A percentile compares a stretch with the other conserved stretches of the same genome.
These are phyloP conservation scores for Cervus canadensis DNA, from an alignment of 2,113 vertebrate genomes.

Conservation along the genomic window DNA sequence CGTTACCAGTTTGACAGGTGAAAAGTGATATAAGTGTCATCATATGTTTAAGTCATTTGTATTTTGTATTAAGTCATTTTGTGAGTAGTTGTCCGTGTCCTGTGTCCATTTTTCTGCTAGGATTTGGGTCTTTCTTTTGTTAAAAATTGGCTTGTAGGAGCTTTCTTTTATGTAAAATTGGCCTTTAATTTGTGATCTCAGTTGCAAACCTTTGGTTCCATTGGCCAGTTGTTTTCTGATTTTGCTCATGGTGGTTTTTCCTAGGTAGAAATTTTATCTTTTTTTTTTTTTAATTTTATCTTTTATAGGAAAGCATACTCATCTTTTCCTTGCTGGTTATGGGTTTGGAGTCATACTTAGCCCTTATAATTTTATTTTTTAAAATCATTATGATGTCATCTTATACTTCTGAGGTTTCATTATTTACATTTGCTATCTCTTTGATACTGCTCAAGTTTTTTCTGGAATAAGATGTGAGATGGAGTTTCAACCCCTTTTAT, in stretches of 20 bases:
- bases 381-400: background rate
- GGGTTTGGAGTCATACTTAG: background rate
- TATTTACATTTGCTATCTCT: background rate
- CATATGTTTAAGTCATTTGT: background rate
- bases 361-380: background rate
- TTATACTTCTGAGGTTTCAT: background rate
- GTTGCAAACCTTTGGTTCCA: background rate
- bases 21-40: background rate
- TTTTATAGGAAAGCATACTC: background rate
- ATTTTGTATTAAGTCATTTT: background rate
- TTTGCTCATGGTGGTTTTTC: background rate
- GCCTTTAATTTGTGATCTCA: background rate
- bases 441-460: background rate
- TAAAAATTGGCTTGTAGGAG: background rate
- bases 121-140: background rate
- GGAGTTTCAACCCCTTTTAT: background rate
- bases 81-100: background rate
- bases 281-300: background rate
- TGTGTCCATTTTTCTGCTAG: background rate
- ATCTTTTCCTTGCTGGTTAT: background rate
- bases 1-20: background rate
- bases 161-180: background rate
- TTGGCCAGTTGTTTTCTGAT: background rate
- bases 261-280: background rate
- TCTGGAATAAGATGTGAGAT: background rate